A percentile compares a stretch with the other conserved stretches of the same genome.
phyloP scores from a whole-genome alignment of 2,888 invertebrate genomes.

The Trichopoda pennipes region DNA sequence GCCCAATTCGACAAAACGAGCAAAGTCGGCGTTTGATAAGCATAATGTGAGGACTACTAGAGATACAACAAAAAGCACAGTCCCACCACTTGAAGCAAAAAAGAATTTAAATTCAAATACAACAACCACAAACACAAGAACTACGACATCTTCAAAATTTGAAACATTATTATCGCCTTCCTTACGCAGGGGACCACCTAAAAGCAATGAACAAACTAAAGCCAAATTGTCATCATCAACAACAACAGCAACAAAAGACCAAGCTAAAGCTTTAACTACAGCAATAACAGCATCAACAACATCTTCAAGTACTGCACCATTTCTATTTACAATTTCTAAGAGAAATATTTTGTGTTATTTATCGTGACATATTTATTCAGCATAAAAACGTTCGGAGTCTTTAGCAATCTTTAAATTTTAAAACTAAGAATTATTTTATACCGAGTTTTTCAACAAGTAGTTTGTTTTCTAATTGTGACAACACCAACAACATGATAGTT shows the following conservation, averaged over 20 bases:
- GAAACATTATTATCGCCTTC: constrained; percentile 39
- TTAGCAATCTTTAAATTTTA: no score
- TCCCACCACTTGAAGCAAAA: constrained; percentile 58
- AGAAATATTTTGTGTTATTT: neutral
- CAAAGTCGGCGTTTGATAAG: constrained; percentile 74
- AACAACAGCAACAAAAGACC: constrained; percentile 37
- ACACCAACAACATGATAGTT: no score
- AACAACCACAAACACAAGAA: constrained; percentile 37
- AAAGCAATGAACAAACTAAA: constrained; percentile 36
- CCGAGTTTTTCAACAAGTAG: no score
- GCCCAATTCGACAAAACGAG: constrained; percentile 79
- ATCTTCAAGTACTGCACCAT: constrained; percentile 50
- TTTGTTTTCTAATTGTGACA: no score
- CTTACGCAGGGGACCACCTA: constrained; percentile 61
- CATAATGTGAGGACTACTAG: constrained; percentile 70
- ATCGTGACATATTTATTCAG: no score
- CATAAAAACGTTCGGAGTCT: no score
- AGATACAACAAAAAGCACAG: constrained; percentile 62
- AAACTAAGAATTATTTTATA: no score
- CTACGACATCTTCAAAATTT: constrained; percentile 60
- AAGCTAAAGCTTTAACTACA: constrained; percentile 13
- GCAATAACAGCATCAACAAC: constrained; percentile 47
- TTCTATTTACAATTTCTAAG: constrained; percentile 10
- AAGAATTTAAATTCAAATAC: constrained; percentile 11
- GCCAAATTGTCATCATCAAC: constrained; percentile 49